A percentile compares a stretch with the other conserved stretches of the same genome.
These are phyloP conservation scores for Cydia splendana DNA, from an alignment of 1,140 invertebrate genomes.

Conservation along the genomic window DNA sequence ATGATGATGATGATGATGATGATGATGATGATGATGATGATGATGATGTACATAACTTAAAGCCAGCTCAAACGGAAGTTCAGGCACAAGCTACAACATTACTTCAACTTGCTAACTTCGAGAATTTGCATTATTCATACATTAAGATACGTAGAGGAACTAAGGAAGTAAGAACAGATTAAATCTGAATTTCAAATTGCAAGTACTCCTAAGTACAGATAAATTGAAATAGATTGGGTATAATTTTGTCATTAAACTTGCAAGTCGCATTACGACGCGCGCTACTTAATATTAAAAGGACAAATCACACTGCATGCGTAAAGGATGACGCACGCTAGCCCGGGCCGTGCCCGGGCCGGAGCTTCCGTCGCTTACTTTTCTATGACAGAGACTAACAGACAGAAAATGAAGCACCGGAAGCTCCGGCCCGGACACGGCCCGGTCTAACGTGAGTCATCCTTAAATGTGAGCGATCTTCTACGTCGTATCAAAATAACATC, in stretches of 20 bases:
- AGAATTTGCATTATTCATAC: background rate
- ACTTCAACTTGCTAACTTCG: background rate
- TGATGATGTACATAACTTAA: no score
- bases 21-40: no score
- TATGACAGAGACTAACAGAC: no score
- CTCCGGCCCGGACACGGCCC: no score
- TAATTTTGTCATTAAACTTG: constrained; percentile 7
- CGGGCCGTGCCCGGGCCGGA: no score
- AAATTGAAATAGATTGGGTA: constrained; percentile 1
- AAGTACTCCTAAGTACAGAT: background rate
- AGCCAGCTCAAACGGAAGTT: no score
- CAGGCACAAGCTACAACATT: background rate
- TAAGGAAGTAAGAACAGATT: background rate
- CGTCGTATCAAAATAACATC: no score
- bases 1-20: no score
- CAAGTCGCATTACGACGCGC: background rate
- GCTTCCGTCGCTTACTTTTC: no score
- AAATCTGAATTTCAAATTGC: background rate
- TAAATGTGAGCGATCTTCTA: no score
- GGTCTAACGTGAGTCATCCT: no score
- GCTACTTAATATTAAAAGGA: background rate
- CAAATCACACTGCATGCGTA: background rate
- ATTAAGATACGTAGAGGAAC: background rate
- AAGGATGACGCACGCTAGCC: background rate
- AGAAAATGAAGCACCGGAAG: no score